A percentile compares a stretch with the other conserved stretches of the same genome.
Evolutionary conservation across 2,888 invertebrate species (phyloP).

Genomic region (Eristalinus sepulchralis): DNA sequence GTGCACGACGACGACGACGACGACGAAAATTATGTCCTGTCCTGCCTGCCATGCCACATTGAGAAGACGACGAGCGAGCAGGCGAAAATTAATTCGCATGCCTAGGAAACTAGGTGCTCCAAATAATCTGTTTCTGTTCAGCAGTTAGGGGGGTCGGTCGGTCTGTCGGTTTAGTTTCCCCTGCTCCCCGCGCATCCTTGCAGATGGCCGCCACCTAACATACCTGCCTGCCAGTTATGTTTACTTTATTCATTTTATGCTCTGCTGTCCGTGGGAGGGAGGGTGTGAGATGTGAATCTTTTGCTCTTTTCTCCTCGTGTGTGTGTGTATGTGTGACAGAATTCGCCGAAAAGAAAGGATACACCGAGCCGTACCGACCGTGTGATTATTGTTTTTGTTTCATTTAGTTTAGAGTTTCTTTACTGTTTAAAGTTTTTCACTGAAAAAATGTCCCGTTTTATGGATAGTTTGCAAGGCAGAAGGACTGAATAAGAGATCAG

Average conservation of each 20-base stretch:
- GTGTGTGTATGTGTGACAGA: no score
- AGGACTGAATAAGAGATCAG: neutral
- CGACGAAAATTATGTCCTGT: constrained; percentile 40
- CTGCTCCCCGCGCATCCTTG: neutral
- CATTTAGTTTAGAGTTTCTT: constrained; percentile 5
- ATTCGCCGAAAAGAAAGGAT: constrained; percentile 8
- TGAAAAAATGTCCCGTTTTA: neutral
- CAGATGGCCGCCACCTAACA: neutral
- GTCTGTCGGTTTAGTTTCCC: neutral
- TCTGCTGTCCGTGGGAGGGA: neutral
- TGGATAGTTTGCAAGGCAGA: no score
- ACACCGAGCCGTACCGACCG: neutral
- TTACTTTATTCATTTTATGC: constrained; percentile 45
- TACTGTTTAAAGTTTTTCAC: neutral
- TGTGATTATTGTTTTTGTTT: constrained; percentile 34
- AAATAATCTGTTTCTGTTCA: constrained; percentile 41
- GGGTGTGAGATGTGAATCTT: no score
- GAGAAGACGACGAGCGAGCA: neutral
- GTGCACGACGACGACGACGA: constrained; percentile 6
- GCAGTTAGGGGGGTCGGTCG: neutral
- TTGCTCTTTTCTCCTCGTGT: neutral
- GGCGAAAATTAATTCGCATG: constrained; percentile 47
- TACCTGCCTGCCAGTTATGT: constrained; percentile 21
- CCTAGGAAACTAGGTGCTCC: constrained; percentile 52
- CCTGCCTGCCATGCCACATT: constrained; percentile 20